Evolutionary conservation across 2,888 invertebrate species (phyloP), one percentile per base, ranked within the genome.

Genomic region (Chesias legatella): DNA sequence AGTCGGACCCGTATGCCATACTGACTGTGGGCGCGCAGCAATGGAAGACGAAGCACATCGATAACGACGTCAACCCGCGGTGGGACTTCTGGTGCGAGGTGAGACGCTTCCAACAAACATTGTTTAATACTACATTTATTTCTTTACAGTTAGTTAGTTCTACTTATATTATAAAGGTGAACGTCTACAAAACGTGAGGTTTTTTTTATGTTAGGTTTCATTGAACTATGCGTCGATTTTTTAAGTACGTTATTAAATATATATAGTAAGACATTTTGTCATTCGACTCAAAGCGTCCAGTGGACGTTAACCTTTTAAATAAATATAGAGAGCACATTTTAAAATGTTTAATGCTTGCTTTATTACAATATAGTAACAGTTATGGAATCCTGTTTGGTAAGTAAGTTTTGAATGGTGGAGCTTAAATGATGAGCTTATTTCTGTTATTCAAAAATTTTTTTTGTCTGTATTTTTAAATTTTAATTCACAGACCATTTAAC

Each of bases 31-130:
- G 99, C 37, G 95, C 97, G 0, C 96, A 98, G 82, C 94, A 95
- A 76, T 98, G 95, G 88, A 94, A 94, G 77, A 99, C 99, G 0
- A 94, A 96, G 79, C 96, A 95, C 24, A 97, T 99, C 58, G 94
- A 97, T 73, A 98, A 97, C 77, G 94, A 94, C 52, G 92, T 99
- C 17, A 95, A 97, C 89, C 99, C 99, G 3, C 94, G 95, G 58
- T 99, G 99, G 98, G 97, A 99, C 81, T 97, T 90, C 81, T 97
- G 96, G 93, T 99, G 98, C 76, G 99, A 99, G 96, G 98, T 98
- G 54, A 69, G 80, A 24, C 33, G 27, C 23, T 17, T 17, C 13
- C 13, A 5, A 17, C n/a, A n/a, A n/a, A n/a, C n/a, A n/a, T n/a
- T n/a, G n/a, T n/a, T n/a, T n/a, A n/a, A n/a, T n/a, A n/a, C n/a